Conservation (phyloP, 2,113 vertebrate genomes). For the Epinephelus fuscoguttatus region DNA sequence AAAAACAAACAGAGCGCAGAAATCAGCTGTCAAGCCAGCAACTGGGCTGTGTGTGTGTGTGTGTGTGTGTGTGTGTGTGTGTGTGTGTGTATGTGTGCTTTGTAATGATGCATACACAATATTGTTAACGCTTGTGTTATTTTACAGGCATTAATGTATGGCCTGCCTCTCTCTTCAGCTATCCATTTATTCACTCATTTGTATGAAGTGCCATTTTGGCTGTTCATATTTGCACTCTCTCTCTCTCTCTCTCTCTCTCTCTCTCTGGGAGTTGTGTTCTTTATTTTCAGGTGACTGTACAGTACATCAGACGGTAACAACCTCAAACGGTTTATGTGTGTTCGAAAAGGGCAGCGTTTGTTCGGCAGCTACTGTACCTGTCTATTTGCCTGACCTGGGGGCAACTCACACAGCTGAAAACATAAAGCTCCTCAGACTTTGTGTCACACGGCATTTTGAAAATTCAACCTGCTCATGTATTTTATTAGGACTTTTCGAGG, state of each 20-base stretch:
- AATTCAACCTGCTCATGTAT: conserved; percentile 24
- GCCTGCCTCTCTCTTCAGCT: neutral
- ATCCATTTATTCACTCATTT: conserved; percentile 7
- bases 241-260: neutral
- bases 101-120: conserved; percentile 32
- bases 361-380: neutral
- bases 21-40: conserved; percentile 70
- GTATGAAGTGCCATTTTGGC: neutral
- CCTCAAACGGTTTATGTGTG: conserved; percentile 24
- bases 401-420: conserved; percentile 10
- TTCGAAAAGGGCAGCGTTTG: conserved; percentile 30
- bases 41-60: conserved; percentile 30
- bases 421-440: neutral
- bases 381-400: conserved; percentile 29
- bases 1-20: conserved; percentile 78
- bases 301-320: conserved; percentile 28
- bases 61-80: conserved; percentile 34
- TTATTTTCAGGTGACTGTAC: conserved; percentile 37
- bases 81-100: conserved; percentile 36
- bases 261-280: conserved; percentile 3
- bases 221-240: neutral
- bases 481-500: conserved; percentile 45
- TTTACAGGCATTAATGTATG: conserved; percentile 24
- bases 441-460: conserved; percentile 12
- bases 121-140: conserved; percentile 28